phyloP scores from a whole-genome alignment of 2,113 vertebrate genomes.

The Grammomys surdaster region DNA sequence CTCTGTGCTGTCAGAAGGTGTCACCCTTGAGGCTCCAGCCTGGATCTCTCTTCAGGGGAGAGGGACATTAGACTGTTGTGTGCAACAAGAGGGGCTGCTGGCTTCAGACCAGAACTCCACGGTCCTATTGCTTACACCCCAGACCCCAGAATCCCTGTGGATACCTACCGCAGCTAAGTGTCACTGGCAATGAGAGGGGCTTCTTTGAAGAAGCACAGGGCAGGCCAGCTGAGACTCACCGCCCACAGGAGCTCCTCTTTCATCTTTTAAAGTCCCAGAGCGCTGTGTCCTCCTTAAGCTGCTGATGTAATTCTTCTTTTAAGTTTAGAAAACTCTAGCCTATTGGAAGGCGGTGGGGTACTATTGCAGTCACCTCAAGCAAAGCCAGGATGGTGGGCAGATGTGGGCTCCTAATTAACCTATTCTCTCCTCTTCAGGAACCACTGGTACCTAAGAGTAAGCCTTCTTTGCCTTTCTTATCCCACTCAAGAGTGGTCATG shows the following conservation, averaged over 20 bases:
- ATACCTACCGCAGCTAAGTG: background rate
- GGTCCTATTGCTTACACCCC: background rate
- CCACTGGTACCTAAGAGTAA: background rate
- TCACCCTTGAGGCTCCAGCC: constrained; percentile 4
- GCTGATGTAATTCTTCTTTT: background rate
- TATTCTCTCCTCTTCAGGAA: background rate
- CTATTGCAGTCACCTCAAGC: background rate
- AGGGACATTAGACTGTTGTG: background rate
- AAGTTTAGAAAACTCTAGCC: background rate
- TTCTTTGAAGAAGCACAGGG: background rate
- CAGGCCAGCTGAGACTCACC: background rate
- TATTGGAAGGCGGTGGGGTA: background rate
- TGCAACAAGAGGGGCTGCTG: background rate
- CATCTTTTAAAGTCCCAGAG: background rate
- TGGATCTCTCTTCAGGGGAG: background rate
- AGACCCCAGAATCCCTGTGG: background rate
- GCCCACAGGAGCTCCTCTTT: background rate
- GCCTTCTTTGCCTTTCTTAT: background rate
- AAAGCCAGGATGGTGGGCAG: background rate
- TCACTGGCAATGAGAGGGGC: background rate
- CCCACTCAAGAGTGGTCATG: background rate
- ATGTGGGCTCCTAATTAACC: background rate
- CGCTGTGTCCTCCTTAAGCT: too few relatives aligned
- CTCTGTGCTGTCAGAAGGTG: background rate
- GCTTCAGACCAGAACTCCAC: background rate